These are phyloP conservation scores for Anhinga anhinga DNA, from an alignment of 2,113 vertebrate species.

Conservation along the genomic window DNA sequence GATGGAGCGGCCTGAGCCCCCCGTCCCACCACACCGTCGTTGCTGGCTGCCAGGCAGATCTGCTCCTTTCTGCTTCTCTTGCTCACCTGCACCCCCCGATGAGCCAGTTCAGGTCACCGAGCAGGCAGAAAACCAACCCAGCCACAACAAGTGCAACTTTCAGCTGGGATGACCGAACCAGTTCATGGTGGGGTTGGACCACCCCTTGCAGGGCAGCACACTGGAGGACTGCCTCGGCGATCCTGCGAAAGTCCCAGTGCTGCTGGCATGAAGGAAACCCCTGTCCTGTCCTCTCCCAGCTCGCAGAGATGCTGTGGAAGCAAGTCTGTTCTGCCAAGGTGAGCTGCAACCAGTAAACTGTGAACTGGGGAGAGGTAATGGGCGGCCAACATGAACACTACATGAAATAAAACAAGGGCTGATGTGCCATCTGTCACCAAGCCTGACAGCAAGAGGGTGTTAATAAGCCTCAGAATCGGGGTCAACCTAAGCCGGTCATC, in stretches of 20 bases:
- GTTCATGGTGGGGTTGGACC: not conserved
- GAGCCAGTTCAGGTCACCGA: not conserved
- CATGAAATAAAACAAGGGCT: not conserved
- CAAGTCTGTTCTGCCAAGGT: not conserved
- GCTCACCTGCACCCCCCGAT: not conserved
- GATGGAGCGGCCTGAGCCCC: rapidly evolving
- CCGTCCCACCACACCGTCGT: rapidly evolving
- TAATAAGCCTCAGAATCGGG: conserved; percentile 45
- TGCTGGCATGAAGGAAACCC: not conserved
- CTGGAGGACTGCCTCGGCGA: rapidly evolving
- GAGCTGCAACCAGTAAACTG: not conserved
- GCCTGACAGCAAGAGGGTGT: conserved; percentile 32
- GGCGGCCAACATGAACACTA: not conserved
- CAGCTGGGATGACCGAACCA: not conserved
- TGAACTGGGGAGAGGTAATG: not conserved
- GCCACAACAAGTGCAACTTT: not conserved
- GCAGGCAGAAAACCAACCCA: not conserved
- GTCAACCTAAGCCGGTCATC: conserved; percentile 26
- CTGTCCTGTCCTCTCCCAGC: rapidly evolving
- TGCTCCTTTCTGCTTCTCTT: not conserved
- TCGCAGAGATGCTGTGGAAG: not conserved
- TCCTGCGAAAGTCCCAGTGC: not conserved
- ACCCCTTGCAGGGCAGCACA: not conserved
- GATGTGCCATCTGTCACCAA: conserved; percentile 8
- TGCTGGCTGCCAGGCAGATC: not conserved